Evolutionary conservation across 2,797 vertebrate genomes (phyloP), one percentile per base, ranked within the genome.

Genomic region (Sphenodon punctatus): DNA sequence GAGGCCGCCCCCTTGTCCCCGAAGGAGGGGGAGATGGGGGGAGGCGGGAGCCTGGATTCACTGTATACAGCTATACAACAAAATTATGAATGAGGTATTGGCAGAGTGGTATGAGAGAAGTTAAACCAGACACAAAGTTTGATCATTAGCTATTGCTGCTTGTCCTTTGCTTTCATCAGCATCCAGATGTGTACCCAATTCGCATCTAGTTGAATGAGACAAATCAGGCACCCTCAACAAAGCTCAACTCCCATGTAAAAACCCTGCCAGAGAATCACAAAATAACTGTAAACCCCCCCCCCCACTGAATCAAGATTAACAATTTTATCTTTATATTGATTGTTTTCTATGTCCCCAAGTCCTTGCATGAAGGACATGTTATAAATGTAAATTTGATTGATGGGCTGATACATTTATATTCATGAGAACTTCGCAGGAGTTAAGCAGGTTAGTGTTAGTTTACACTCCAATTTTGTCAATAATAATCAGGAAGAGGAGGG

Each of bases 361-460:
- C 86, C 88, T 93, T 91, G 65, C 87, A 45, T 1, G 67, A 93
- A 90, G 75, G 80, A 8, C 70, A 70, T 85, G 93, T 91, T 86
- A 72, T 81, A 82, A 89, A 91, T 88, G 82, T 78, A 90, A 92
- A 92, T 86, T 63, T 91, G 82, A 89, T 87, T 67, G 82, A 89
- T 82, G 84, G 89, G 75, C 70, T 77, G 90, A 73, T 53, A 32
- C 83, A 85, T 88, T 92, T 93, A 89, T 90, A 94, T 94, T 94
- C 83, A 90, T 86, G 83, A 90, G 88, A 78, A 49, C 7, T 19
- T 85, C 69, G 71, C 68, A 84, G 79, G 87, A 85, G 32, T 30
- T 84, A 91, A 92, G 87, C 65, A 82, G 81, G 80, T 88, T 81
- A 87, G 85, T 78, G 81, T 82, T 86, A 86, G 90, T 92, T 94